phyloP scores from a whole-genome alignment of 1,140 invertebrate genomes.

The Trichomalopsis sarcophagae region DNA sequence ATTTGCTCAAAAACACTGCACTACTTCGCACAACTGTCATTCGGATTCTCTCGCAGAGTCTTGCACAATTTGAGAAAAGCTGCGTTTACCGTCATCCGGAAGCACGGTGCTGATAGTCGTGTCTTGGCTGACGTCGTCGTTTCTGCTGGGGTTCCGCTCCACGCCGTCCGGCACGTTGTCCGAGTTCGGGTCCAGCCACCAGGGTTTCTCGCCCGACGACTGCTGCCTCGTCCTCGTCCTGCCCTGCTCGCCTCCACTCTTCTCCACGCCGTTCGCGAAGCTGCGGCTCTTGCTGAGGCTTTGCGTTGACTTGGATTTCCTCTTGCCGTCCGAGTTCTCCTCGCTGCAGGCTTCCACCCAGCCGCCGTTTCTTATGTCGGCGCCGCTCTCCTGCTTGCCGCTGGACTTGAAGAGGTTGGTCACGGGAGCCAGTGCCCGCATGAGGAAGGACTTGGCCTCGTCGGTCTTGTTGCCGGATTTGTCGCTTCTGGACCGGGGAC shows the following conservation, averaged over 20 bases:
- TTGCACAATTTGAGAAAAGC: not conserved
- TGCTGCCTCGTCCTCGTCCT: conserved; percentile 70
- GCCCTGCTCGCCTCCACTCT: conserved; percentile 59
- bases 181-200: conserved; percentile 77
- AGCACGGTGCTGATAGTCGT: conserved; percentile 71
- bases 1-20: no score
- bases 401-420: conserved; percentile 79
- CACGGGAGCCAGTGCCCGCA: conserved; percentile 81
- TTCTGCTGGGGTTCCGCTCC: conserved; percentile 68
- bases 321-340: conserved; percentile 62
- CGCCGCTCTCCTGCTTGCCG: conserved; percentile 70
- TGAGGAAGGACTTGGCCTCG: conserved; percentile 83
- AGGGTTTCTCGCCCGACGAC: conserved; percentile 78
- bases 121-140: conserved; percentile 71
- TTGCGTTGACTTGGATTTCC: conserved; percentile 60
- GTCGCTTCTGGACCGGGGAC: conserved; percentile 71
- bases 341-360: conserved; percentile 65
- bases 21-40: not conserved
- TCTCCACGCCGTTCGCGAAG: conserved; percentile 59
- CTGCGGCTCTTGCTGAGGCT: conserved; percentile 62
- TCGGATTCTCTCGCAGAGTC: no score
- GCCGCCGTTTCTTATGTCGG: conserved; percentile 67
- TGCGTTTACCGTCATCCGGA: conserved; percentile 69
- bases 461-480: conserved; percentile 76
- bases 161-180: conserved; percentile 78